Base-by-base conservation (phyloP, 1,140 invertebrate genomes). In the Aphidius ervi region DNA sequence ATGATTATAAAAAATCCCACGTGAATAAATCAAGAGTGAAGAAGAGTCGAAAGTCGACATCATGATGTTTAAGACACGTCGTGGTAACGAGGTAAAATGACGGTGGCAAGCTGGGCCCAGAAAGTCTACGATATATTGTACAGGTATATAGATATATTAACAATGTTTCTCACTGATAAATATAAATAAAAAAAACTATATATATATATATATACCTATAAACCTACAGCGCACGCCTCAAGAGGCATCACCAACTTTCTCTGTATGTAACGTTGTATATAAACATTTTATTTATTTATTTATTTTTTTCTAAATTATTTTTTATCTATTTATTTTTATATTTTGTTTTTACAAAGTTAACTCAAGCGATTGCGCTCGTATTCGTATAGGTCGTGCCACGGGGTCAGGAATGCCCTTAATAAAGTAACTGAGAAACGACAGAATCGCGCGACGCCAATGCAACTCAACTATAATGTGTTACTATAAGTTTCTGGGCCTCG, bases 361-460 rank as follows among this genome's bases (percentile, higher is more conserved):
- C 23, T 31, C 23, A 31, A 31, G 23, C 4, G 31, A 23, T 9
- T 46, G 64, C 42, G 55, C 46, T 59, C 54, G 57, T 62, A 64
- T 63, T 64, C 56, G 64, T 63, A 67, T 65, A 74, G 71, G 70
- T 74, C 73, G 63, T 60, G 67, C 47, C 68, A 65, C 63, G 69
- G 56, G 71, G 71, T 73, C 71, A 74, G 68, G 69, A 72, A 73
- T 75, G 72, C 72, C 73, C 73, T 74, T 74, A 74, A 74, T 74
- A 74, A 74, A 74, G 65, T 71, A 73, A 70, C 65, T 68, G 67
- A 66, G 58, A 57, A 46, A 20, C 39, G 46, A 23, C 16, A 46
- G 58, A 58, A 48, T 58, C 58, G 53, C 58, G 53, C 23, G 47
- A 43, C 31, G 46, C 59, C 54, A 43, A 16, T n/a, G 10, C 48